Evolutionary conservation across 2,888 invertebrate genomes (phyloP).

Genomic region (Polydrusus cervinus): DNA sequence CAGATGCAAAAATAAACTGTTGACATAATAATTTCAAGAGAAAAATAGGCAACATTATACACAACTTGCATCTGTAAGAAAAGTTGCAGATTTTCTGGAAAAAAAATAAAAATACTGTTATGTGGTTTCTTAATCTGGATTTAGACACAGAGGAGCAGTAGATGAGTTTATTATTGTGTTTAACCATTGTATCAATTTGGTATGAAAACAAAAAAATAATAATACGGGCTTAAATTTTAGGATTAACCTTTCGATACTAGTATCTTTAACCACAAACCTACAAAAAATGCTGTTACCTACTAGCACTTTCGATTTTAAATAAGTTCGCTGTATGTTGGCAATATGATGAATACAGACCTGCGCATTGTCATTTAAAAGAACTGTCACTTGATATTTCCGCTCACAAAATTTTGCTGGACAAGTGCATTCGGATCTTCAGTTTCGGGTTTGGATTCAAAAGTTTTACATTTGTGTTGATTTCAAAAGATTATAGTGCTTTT

Average conservation of each 20-base stretch:
- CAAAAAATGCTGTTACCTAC: constrained; percentile 2
- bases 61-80: no score
- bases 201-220: no score
- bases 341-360: constrained; percentile 27
- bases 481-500: constrained; percentile 61
- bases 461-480: constrained; percentile 59
- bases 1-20: no score
- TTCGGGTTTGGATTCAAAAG: constrained; percentile 66
- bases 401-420: constrained; percentile 62
- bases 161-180: no score
- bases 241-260: background rate
- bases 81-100: no score
- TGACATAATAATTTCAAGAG: no score
- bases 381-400: constrained; percentile 60
- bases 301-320: background rate
- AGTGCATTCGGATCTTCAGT: constrained; percentile 61
- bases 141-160: no score
- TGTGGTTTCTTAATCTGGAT: no score
- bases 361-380: constrained; percentile 17
- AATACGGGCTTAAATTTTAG: background rate
- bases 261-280: background rate
- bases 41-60: no score
- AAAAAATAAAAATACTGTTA: no score
- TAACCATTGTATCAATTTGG: no score
- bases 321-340: constrained; percentile 16